Conservation (phyloP, 1,140 invertebrate genomes). For the Neuroterus valhalla region DNA sequence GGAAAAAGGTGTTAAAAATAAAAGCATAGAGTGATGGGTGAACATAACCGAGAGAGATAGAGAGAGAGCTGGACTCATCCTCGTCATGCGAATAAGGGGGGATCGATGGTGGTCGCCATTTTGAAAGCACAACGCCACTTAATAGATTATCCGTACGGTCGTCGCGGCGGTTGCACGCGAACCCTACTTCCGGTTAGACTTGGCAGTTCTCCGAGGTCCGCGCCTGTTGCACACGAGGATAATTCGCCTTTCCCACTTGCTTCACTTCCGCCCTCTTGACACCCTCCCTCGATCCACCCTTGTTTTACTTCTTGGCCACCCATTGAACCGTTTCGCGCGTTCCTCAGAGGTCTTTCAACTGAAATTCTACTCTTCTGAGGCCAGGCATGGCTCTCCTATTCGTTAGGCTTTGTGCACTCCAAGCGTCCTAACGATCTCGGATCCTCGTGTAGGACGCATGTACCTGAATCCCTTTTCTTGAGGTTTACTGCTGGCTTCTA, state of each 20-base stretch:
- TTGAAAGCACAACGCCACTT: constrained; percentile 44
- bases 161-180: constrained; percentile 53
- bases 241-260: constrained; percentile 27
- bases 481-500: too few species aligned
- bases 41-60: neutral
- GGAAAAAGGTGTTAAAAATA: constrained; percentile 26
- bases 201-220: constrained; percentile 5
- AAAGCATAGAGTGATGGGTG: constrained; percentile 9
- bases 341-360: constrained; percentile 24
- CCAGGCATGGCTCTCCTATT: constrained; percentile 28
- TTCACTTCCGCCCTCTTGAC: constrained; percentile 31
- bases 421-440: neutral
- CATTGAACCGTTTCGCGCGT: neutral
- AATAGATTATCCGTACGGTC: constrained; percentile 51
- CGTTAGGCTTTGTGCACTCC: constrained; percentile 43
- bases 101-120: constrained; percentile 40
- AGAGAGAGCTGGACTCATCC: constrained; percentile 20
- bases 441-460: too few species aligned
- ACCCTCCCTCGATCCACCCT: neutral
- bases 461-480: too few species aligned
- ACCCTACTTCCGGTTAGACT: constrained; percentile 48
- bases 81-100: neutral
- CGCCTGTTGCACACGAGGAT: constrained; percentile 52
- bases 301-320: constrained; percentile 26
- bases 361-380: constrained; percentile 37